Base-by-base conservation (phyloP, 1,140 invertebrate species). In the Solenopsis fugax region DNA sequence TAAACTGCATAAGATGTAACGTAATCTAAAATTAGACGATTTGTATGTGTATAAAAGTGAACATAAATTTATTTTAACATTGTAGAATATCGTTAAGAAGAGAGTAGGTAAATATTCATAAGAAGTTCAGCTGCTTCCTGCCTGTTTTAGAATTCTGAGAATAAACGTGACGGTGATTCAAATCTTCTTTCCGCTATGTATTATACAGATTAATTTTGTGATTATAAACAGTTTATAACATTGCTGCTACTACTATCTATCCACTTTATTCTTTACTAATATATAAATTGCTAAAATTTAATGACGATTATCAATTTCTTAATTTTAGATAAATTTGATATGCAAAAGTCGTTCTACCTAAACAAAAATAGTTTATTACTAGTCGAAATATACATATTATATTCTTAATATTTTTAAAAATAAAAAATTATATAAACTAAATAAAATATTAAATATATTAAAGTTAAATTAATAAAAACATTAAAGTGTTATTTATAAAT, bases 81-180 rank as follows among this genome's bases (percentile, higher is more conserved):
- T 82, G 18, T 34, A 12, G 58, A 72, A 56, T 71, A 45, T 21
- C 21, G 9, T 71, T 56, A 13, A n/a, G 34, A 52, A 34, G 13
- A 73, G 29, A 34, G 48, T 56, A 37, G 4, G 52, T 0, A 82
- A 29, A 82, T 82, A 58, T 48, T 81, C 37, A 71, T 81, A 45
- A 82, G 21, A 72, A 81, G 54, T 82, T 82, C 54, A 82, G 24
- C 50, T 29, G 24, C 67, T 37, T 48, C 24, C 18, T 48, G 65
- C 6, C 21, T 12, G 24, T 72, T 58, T 69, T 50, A 80, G 62
- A 54, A 80, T 54, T 71, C 50, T 29, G 24, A 71, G 50, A 71
- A 71, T 72, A 82, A 72, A 82, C 41, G 41, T 72, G 80, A 82
- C 78, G 48, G 60, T 72, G 41, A 82, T 58, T 41, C 16, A 29